Percentiles rank a stretch among this genome's conserved stretches.
Conservation (phyloP, 1,140 invertebrate genomes). For the Cherax destructor region DNA sequence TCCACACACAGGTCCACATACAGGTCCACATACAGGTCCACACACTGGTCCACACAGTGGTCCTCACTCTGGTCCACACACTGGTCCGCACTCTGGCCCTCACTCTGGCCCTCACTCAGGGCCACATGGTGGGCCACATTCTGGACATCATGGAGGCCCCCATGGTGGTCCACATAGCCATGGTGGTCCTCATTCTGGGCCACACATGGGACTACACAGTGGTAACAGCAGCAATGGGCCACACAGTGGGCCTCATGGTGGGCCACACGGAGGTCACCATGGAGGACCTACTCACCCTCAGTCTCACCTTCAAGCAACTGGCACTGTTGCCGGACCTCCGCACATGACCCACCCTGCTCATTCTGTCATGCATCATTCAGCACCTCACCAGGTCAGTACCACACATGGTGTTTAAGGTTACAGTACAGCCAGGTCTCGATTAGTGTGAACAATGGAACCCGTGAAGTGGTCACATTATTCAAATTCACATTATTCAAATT, state of each 20-base stretch:
- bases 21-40: constrained; percentile 40
- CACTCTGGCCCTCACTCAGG: constrained; percentile 44
- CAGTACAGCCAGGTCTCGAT: no score
- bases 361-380: constrained; percentile 60
- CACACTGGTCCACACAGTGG: constrained; percentile 39
- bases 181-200: constrained; percentile 31
- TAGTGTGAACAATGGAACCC: no score
- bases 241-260: constrained; percentile 28
- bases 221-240: constrained; percentile 12
- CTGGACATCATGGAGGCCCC: constrained; percentile 40
- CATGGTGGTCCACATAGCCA: constrained; percentile 49
- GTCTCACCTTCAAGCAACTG: constrained; percentile 51
- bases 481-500: no score
- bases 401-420: no score
- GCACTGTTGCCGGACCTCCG: constrained; percentile 47
- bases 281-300: constrained; percentile 38
- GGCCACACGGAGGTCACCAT: constrained; percentile 51
- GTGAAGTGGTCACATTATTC: no score
- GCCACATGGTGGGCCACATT: constrained; percentile 43
- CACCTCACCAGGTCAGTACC: constrained; percentile 62
- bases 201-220: constrained; percentile 37
- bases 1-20: constrained; percentile 51
- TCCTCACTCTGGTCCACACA: constrained; percentile 45
- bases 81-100: constrained; percentile 35
- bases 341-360: constrained; percentile 64